Base-by-base conservation (phyloP, 2,113 vertebrate species). In the Bubo bubo region DNA sequence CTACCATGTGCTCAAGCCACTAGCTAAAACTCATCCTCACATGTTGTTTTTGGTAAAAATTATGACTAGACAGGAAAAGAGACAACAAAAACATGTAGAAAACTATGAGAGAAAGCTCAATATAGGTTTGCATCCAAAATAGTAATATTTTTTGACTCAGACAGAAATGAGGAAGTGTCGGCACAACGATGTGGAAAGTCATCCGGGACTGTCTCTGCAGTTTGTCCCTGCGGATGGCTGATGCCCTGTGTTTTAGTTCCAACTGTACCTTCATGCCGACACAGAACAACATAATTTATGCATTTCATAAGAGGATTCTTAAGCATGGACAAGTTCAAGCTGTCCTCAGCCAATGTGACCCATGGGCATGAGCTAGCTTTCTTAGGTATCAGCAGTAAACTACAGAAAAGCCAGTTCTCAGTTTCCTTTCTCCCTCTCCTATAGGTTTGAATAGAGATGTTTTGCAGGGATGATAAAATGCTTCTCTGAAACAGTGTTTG, bases 41-140 rank as follows among this genome's bases (percentile, higher is more conserved):
- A 67, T 90, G 96, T 93, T 97, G 73, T 74, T 98, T 95, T 95
- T 96, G 93, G 97, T 97, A 62, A 90, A 86, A 90, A 97, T 56
- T 95, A 94, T 81, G 95, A 90, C 97, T 96, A 97, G 96, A 96
- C 93, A 96, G 94, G 75, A 95, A 97, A 96, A 87, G 76, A 74
- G 88, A 92, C 88, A 96, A 91, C 93, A 97, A 97, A 95, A 97
- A 74, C 90, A 94, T 9, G 56, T 43, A 39, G 77, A 87, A 60
- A 89, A 91, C 30, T 60, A 67, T 1, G n/a, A 93, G 30, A 39
- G 75, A 76, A 88, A 70, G 35, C 52, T 95, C 91, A 79, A 34
- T 82, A 67, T 68, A 86, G 64, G 82, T 93, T 93, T 94, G 50
- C 27, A 58, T 93, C 70, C 87, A 95, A 93, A 97, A 86, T 7